Base-by-base conservation (phyloP, 2,797 vertebrate genomes). In the Lindbergichthys nudifrons region DNA sequence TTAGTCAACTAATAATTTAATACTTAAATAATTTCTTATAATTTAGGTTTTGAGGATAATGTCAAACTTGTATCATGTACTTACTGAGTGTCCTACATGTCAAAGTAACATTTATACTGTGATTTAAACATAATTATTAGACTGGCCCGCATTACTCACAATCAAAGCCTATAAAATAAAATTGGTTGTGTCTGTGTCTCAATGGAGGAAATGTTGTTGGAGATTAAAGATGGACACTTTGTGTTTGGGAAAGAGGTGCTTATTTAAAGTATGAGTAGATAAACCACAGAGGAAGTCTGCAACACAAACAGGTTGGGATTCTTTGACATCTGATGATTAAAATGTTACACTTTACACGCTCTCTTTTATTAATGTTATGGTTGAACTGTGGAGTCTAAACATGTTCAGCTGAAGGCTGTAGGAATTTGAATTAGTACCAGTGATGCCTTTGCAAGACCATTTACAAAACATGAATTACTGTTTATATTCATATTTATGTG, bases 241-340 rank as follows among this genome's bases (percentile, higher is more conserved):
- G 61, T 69, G 69, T 74, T 23, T 53, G 19, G 36, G 47, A 74
- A 39, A 47, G n/a, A 83, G 43, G 70, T 75, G 39, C 23, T 71
- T 65, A 72, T 87, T 80, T 75, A 57, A 70, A 47, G 58, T n/a
- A 56, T 65, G 45, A 72, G 45, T 32, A 23, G 30, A 21, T 57
- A 64, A 77, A 85, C 46, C 54, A 54, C 62, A 77, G 50, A 80
- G 80, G 79, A 84, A 60, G 61, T 77, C 15, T 60, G 54, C 32
- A 23, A 66, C 43, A 70, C 45, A 62, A 62, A 73, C 71, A 70
- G 16, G 48, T 42, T 42, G 41, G 45, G 60, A 23, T 43, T 80
- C 50, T 50, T 56, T 15, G 14, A 50, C 54, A 73, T 66, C 32
- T 62, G 19, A 72, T 65, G 2, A 72, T 81, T 73, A 46, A 62